Evolutionary conservation across 23 tunicate species (phyloP).

Genomic region (Trididemnum nubilum): DNA sequence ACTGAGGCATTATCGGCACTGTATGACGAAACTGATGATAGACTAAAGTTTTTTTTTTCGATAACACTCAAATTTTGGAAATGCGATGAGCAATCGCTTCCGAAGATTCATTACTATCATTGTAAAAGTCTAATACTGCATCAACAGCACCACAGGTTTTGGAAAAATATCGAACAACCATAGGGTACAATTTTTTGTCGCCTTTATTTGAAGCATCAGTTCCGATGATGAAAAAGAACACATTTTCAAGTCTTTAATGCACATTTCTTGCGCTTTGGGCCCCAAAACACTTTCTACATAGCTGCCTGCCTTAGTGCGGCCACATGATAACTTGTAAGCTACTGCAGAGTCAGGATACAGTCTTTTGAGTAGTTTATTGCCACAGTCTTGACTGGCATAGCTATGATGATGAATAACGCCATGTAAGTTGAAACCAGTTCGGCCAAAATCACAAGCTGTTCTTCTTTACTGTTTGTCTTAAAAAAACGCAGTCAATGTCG

Average conservation of each 20-base stretch:
- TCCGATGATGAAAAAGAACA: constrained; percentile 15
- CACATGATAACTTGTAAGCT: constrained; percentile 20
- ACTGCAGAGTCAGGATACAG: constrained; percentile 18
- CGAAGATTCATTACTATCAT: constrained; percentile 19
- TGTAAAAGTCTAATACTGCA: constrained; percentile 10
- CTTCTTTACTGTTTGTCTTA: too few relatives aligned
- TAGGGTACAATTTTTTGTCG: constrained; percentile 16
- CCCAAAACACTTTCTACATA: too few relatives aligned
- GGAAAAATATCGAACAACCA: too few relatives aligned
- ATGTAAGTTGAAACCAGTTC: constrained; percentile 24
- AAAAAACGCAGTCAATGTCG: too few relatives aligned
- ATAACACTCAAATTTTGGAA: constrained; percentile 18
- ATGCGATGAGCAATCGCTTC: constrained; percentile 21
- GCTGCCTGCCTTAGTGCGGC: constrained; percentile 22
- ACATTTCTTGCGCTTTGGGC: too few relatives aligned
- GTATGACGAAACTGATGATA: constrained; percentile 10
- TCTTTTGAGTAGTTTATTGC: too few relatives aligned
- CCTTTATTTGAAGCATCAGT: constrained; percentile 16
- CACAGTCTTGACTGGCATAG: constrained; percentile 21
- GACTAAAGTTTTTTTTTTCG: not conserved
- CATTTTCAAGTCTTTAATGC: too few relatives aligned
- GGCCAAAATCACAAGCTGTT: constrained; percentile 23
- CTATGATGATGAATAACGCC: constrained; percentile 11
- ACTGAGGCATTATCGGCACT: constrained; percentile 24
- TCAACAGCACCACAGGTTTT: constrained; percentile 11